These are phyloP conservation scores for Leptopilina clavipes DNA, from an alignment of 1,140 invertebrate species.

Conservation along the genomic window DNA sequence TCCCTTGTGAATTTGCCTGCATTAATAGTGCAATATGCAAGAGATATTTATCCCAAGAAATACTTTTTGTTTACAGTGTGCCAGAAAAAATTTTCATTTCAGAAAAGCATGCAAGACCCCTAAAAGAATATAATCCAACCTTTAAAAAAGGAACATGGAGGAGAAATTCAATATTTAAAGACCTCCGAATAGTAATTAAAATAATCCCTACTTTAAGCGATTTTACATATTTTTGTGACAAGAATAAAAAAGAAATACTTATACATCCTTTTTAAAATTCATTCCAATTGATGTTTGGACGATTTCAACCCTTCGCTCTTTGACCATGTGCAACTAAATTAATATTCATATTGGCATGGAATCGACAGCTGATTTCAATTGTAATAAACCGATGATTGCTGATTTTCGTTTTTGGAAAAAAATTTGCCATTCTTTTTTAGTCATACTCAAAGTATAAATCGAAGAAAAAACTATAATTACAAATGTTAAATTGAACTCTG, in stretches of 20 bases:
- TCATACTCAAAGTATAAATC: neutral
- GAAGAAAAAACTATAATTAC: neutral
- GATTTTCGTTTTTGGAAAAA: slow-evolving; percentile 1
- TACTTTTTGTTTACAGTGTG: neutral
- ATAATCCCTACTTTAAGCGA: neutral
- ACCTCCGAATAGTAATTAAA: too few relatives aligned
- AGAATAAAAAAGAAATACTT: neutral
- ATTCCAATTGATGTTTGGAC: neutral
- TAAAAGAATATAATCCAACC: neutral
- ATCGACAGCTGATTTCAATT: slow-evolving; percentile 30
- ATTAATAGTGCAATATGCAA: neutral
- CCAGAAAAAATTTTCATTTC: neutral
- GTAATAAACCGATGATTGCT: neutral
- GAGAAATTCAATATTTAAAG: too few relatives aligned
- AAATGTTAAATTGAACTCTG: neutral
- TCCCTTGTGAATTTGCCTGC: slow-evolving; percentile 47
- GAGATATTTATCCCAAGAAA: neutral
- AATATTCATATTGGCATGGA: neutral
- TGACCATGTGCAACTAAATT: neutral
- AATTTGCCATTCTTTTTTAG: neutral
- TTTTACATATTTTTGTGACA: neutral
- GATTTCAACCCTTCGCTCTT: neutral
- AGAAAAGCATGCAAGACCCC: neutral
- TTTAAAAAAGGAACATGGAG: too few relatives aligned
- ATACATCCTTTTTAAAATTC: neutral